Percentiles rank a stretch among this genome's conserved stretches.
Evolutionary conservation across 2,888 invertebrate genomes (phyloP).

Genomic region (Eumacrocentrus americanus): DNA sequence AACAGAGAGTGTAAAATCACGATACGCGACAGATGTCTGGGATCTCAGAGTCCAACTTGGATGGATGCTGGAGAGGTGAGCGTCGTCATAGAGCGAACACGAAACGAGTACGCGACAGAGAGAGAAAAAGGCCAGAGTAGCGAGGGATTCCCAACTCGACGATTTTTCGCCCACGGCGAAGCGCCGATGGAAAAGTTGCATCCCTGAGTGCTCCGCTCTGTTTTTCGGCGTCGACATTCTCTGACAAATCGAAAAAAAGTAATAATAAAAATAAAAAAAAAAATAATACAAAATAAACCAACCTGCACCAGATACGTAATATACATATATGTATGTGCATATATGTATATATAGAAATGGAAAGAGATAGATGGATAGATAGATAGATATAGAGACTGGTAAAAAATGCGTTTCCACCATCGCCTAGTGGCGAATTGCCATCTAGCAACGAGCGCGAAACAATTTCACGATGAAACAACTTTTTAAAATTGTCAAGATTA

Average conservation of each 20-base stretch:
- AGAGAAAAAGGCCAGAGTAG: slow-evolving; percentile 25
- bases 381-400: background rate
- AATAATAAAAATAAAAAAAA: slow-evolving; percentile 23
- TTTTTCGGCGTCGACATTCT: slow-evolving; percentile 49
- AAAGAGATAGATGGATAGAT: background rate
- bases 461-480: slow-evolving; percentile 30
- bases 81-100: slow-evolving; percentile 21
- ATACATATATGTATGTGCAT: too few species aligned
- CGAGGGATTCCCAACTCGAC: slow-evolving; percentile 47
- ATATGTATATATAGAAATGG: background rate
- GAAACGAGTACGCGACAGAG: slow-evolving; percentile 13
- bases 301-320: background rate
- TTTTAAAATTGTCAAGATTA: slow-evolving; percentile 28
- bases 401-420: slow-evolving; percentile 34
- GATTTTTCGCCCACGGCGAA: slow-evolving; percentile 57
- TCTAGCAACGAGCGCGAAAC: slow-evolving; percentile 24
- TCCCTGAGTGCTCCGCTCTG: slow-evolving; percentile 55
- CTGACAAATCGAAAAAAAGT: slow-evolving; percentile 39
- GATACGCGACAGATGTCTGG: slow-evolving; percentile 58
- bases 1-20: slow-evolving; percentile 51
- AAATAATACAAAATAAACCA: slow-evolving; percentile 8
- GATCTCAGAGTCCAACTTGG: slow-evolving; percentile 54
- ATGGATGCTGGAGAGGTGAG: slow-evolving; percentile 43
- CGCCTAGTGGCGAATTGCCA: slow-evolving; percentile 21
- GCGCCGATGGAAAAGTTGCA: slow-evolving; percentile 60